Evolutionary conservation across 2,113 vertebrate genomes (phyloP).

Genomic region (Charina bottae): DNA sequence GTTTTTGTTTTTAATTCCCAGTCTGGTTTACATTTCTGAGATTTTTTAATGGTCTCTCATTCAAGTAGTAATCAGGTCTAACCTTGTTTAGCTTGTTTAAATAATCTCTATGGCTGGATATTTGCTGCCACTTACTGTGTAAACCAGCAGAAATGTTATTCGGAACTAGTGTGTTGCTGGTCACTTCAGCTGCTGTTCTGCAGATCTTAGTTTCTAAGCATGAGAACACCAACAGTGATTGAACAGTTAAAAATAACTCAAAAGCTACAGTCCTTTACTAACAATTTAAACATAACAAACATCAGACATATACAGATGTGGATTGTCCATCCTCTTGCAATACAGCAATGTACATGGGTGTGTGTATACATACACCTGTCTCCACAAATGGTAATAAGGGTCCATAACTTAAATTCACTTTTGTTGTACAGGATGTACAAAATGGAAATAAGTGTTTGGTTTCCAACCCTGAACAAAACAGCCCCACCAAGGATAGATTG

Average conservation of each 20-base stretch:
- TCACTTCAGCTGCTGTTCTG: background rate
- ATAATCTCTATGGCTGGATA: background rate
- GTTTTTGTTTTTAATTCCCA: background rate
- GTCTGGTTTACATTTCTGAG: background rate
- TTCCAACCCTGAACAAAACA: background rate
- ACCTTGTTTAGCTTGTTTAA: background rate
- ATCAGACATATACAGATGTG: background rate
- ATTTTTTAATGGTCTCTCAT: background rate
- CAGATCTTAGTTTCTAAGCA: background rate
- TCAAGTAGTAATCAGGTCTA: background rate
- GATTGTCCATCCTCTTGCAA: background rate
- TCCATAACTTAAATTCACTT: background rate
- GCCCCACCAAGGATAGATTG: background rate
- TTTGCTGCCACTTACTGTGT: background rate
- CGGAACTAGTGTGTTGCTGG: background rate
- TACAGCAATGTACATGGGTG: background rate
- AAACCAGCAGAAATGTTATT: background rate
- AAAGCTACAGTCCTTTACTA: background rate
- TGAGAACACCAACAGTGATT: background rate
- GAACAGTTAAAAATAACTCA: background rate
- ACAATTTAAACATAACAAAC: background rate
- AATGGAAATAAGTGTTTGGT: background rate
- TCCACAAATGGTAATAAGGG: background rate
- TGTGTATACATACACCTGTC: background rate
- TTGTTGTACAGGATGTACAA: background rate